Conservation (phyloP, 1,140 invertebrate genomes). For the Platorchestia sp. region DNA sequence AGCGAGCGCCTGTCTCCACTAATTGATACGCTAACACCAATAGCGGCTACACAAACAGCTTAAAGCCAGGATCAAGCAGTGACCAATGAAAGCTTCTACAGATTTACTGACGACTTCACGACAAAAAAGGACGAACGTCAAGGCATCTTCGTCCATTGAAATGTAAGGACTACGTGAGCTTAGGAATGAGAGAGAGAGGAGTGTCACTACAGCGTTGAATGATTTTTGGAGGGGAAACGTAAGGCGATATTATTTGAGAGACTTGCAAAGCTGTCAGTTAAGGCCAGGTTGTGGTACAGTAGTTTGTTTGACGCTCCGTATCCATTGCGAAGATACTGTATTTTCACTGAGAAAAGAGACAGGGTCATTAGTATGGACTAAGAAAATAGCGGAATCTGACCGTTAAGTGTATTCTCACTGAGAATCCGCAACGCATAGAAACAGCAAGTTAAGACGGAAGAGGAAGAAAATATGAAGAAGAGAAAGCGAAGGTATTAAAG, state of each 20-base stretch:
- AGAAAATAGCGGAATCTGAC: too few species aligned
- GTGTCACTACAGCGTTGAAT: neutral
- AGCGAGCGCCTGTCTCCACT: neutral
- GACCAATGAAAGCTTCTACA: neutral
- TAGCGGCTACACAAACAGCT: slow-evolving; percentile 38
- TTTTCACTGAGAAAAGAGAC: too few species aligned
- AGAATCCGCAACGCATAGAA: too few species aligned
- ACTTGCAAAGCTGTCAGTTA: neutral
- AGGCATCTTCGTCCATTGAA: neutral
- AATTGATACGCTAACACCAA: slow-evolving; percentile 39
- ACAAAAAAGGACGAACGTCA: neutral
- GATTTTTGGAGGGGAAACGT: neutral
- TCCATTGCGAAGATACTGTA: too few species aligned
- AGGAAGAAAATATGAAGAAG: too few species aligned
- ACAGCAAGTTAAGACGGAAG: too few species aligned
- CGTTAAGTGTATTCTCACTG: too few species aligned
- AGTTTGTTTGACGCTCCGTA: too few species aligned
- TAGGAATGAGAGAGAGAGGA: neutral
- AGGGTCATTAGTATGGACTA: too few species aligned
- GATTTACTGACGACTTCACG: neutral
- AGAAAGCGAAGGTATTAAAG: too few species aligned
- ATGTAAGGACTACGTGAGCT: neutral
- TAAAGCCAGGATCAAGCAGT: neutral
- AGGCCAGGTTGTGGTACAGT: too few species aligned
- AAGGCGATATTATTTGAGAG: neutral